phyloP scores from a whole-genome alignment of 92 coral and sea anemone species.

The Zoanthus solanderi region DNA sequence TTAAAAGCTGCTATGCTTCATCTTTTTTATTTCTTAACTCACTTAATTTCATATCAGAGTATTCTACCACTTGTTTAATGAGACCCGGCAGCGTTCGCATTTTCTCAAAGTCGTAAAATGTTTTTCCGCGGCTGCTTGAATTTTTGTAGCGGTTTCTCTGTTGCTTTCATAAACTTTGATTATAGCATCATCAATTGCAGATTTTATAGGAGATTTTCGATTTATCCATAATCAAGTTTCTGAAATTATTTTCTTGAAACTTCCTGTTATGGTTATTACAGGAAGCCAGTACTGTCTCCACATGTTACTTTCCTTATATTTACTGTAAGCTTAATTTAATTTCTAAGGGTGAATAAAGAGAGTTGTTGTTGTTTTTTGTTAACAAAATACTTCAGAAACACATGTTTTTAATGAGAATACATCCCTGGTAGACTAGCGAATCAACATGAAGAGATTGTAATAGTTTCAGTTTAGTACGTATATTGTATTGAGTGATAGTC shows the following conservation, averaged over 20 bases:
- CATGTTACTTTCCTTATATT: too few relatives aligned
- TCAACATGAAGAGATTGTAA: too few relatives aligned
- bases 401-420: too few relatives aligned
- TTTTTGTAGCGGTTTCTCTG: constrained; percentile 19
- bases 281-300: neutral
- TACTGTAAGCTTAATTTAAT: too few relatives aligned
- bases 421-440: too few relatives aligned
- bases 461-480: too few relatives aligned
- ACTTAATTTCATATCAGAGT: constrained; percentile 1
- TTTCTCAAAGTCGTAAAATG: constrained; percentile 19
- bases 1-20: neutral
- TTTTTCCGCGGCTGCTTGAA: constrained; percentile 25
- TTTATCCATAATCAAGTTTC: neutral
- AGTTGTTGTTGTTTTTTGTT: too few relatives aligned
- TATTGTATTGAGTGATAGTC: too few relatives aligned
- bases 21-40: too few relatives aligned
- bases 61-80: constrained; percentile 25
- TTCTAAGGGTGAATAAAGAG: too few relatives aligned
- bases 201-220: constrained; percentile 2
- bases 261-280: too few relatives aligned
- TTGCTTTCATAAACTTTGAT: constrained; percentile 37
- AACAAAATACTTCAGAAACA: too few relatives aligned
- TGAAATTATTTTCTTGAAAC: neutral
- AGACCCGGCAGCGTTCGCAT: constrained; percentile 26
- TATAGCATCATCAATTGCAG: constrained; percentile 18